A percentile compares a stretch with the other conserved stretches of the same genome.
Evolutionary conservation across 2,888 invertebrate species (phyloP).

Genomic region (Machimus rusticus): DNA sequence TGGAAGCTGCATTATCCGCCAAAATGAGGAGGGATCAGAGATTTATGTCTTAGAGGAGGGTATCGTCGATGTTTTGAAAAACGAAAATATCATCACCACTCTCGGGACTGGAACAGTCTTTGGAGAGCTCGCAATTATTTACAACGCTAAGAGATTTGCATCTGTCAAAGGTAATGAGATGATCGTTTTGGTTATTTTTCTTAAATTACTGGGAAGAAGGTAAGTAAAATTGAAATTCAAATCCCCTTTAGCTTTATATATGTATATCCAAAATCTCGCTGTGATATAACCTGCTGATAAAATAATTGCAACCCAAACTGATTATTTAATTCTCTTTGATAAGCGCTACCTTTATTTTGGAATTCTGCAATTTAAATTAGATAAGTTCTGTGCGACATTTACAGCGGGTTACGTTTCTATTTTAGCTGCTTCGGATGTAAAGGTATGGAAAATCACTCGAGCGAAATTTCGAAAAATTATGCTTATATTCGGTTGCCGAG

Average conservation of each 20-base stretch:
- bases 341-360: neutral
- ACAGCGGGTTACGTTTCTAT: neutral
- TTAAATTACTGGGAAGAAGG: neutral
- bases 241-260: too few relatives aligned
- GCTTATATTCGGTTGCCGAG: conserved; percentile 83
- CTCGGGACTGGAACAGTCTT: conserved; percentile 85
- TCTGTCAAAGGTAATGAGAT: conserved; percentile 76
- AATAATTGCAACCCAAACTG: neutral
- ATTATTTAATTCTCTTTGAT: neutral
- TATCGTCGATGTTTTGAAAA: conserved; percentile 84
- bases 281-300: neutral
- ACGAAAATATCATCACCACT: conserved; percentile 76
- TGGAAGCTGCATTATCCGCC: conserved; percentile 76
- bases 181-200: neutral
- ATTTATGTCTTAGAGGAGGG: conserved; percentile 88
- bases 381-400: neutral
- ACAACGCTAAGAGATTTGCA: conserved; percentile 90
- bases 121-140: conserved; percentile 93
- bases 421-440: conserved; percentile 76
- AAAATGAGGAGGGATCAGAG: conserved; percentile 85
- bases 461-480: conserved; percentile 88
- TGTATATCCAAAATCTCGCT: neutral
- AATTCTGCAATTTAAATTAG: neutral
- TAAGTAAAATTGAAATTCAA: too few relatives aligned
- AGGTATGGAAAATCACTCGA: conserved; percentile 89